Evolutionary conservation across 2,113 vertebrate species (phyloP), one percentile per base, ranked within the genome.

Genomic region (Vanacampus margaritifer): DNA sequence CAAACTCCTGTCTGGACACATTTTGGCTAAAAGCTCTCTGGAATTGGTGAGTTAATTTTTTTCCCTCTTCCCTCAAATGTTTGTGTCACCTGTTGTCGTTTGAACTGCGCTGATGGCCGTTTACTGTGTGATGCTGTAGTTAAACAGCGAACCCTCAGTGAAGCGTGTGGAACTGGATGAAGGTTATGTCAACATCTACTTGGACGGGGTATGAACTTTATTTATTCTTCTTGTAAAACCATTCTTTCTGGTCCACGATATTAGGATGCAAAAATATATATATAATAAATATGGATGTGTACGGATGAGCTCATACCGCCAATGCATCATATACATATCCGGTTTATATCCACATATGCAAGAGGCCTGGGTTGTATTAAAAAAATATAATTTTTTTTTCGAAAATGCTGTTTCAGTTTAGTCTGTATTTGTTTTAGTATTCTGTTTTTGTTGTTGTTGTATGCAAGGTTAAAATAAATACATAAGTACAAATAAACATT

Each of bases 1-100:
- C 75, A 94, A 91, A 63, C 83, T 94, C 46, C 86, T 92, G 0
- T 95, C 93, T 0, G 93, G 93, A 24, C 93, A 91, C 79, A 61
- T 79, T 36, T 79, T 90, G 0, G 79, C 89, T 1, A 79, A 89
- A 63, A 65, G 24, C 43, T 92, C 92, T 0, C 0, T 90, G 54
- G 17, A 32, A 16, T 26, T 70, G 83, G 92, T 94, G 71, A 91
- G 89, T 75, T 17, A 10, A 19, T 39, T 35, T 7, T 2, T 10
- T 51, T 8, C 14, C 65, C 37, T n/a, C 4, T 32, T n/a, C n/a
- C n/a, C n/a, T 54, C 1, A 32, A 16, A 17, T 35, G 17, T 57
- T 36, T 39, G 16, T 37, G 41, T 39, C 58, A 60, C 26, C 9
- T 26, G n/a, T n/a, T n/a, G 41, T 51, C n/a, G 5, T 11, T 10